These are phyloP conservation scores for western clawed frog (Xenopus tropicalis) DNA, from an alignment of 2,113 vertebrate species.

Conservation along the genomic window UCB_Xtro_10.0 CM004450.2:111177001-111177500, in stretches of 20 bases:
- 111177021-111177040: no score
- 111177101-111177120: no score
- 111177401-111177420: conserved; percentile 96
- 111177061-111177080: no score
- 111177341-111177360: conserved; percentile 56
- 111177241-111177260: conserved; percentile 5
- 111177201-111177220: neutral
- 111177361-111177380: conserved; percentile 51
- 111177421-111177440: conserved; percentile 99
- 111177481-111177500: conserved; percentile 90
- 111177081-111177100: no score
- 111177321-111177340: conserved; percentile 62
- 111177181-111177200: no score
- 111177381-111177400: conserved; percentile 78
- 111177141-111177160: no score
- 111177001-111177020: no score
- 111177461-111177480: conserved; percentile 99
- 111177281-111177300: conserved; percentile 4
- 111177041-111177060: no score
- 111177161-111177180: no score
- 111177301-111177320: conserved; percentile 53
- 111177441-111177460: conserved; percentile 98
- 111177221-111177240: neutral
- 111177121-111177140: no score
- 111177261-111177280: conserved; percentile 9